Evolutionary conservation across 2,797 vertebrate species (phyloP).

Genomic region (Enteromius viviparus): DNA sequence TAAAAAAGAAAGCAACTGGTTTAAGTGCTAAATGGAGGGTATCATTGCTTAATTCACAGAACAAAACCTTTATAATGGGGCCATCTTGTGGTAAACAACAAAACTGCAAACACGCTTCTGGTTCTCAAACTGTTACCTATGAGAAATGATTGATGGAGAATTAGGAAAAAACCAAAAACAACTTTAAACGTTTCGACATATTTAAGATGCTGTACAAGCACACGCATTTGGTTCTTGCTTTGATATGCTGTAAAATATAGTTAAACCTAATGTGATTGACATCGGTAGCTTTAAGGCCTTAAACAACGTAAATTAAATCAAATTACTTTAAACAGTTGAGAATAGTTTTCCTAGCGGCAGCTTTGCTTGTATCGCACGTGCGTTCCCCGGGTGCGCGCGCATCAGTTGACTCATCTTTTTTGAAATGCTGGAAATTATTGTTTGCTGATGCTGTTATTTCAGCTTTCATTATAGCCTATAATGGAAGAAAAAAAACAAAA

Average conservation of each 20-base stretch:
- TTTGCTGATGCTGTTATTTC: background rate
- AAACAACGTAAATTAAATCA: background rate
- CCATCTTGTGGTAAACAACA: slow-evolving; percentile 32
- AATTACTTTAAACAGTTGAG: background rate
- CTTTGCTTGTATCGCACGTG: background rate
- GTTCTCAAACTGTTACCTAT: background rate
- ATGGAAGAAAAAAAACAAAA: background rate
- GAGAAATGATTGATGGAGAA: background rate
- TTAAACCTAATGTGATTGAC: background rate
- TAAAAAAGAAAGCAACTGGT: background rate
- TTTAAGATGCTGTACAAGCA: background rate
- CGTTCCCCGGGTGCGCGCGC: background rate
- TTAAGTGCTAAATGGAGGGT: background rate
- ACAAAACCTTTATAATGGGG: slow-evolving; percentile 3
- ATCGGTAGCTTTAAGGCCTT: background rate
- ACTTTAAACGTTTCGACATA: background rate
- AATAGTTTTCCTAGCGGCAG: background rate
- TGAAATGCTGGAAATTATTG: background rate
- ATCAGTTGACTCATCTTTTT: background rate
- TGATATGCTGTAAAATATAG: background rate
- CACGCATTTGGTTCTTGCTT: background rate
- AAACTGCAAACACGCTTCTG: background rate
- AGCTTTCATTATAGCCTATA: background rate
- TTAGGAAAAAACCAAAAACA: background rate
- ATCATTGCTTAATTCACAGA: background rate